Percentiles rank a stretch among this genome's conserved stretches.
phyloP scores from a whole-genome alignment of 1,140 invertebrate genomes.

The Drosophila tani region DNA sequence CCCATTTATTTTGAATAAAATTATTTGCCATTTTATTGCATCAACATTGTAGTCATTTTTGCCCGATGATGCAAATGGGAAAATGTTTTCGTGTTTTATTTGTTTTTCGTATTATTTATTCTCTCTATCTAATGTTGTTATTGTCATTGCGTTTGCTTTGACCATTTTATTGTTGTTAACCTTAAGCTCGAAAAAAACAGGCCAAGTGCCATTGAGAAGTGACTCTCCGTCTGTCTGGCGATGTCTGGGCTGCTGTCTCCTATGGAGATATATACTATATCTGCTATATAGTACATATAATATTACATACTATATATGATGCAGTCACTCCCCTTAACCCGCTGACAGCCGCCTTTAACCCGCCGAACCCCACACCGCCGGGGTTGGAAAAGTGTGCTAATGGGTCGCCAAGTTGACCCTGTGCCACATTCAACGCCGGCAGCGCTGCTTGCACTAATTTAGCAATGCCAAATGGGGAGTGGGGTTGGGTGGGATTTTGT shows the following conservation, averaged over 20 bases:
- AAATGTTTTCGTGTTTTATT: constrained; percentile 7
- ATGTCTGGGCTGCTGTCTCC: constrained; percentile 32
- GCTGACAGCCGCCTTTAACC: constrained; percentile 6
- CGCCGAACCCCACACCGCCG: constrained; percentile 7
- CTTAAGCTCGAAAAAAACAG: constrained; percentile 74
- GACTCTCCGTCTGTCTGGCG: constrained; percentile 18
- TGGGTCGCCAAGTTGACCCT: constrained; percentile 82
- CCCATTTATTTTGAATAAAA: not conserved
- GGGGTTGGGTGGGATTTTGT: constrained; percentile 26
- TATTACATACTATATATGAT: constrained; percentile 7
- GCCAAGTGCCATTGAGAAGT: constrained; percentile 68
- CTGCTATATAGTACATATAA: constrained; percentile 3
- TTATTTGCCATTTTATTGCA: not conserved
- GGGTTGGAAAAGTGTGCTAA: constrained; percentile 80
- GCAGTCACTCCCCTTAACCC: constrained; percentile 8
- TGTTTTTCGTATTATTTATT: constrained; percentile 13
- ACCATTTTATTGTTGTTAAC: constrained; percentile 74
- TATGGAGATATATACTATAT: constrained; percentile 18
- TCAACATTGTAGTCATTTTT: constrained; percentile 16
- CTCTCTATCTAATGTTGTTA: constrained; percentile 25
- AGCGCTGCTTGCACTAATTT: constrained; percentile 69
- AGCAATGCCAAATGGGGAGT: constrained; percentile 49
- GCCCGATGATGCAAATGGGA: constrained; percentile 25
- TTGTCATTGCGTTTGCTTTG: constrained; percentile 49
- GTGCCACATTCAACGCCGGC: constrained; percentile 66